Evolutionary conservation across 2,797 vertebrate genomes (phyloP).

Genomic region (Malurus leucopterus): DNA sequence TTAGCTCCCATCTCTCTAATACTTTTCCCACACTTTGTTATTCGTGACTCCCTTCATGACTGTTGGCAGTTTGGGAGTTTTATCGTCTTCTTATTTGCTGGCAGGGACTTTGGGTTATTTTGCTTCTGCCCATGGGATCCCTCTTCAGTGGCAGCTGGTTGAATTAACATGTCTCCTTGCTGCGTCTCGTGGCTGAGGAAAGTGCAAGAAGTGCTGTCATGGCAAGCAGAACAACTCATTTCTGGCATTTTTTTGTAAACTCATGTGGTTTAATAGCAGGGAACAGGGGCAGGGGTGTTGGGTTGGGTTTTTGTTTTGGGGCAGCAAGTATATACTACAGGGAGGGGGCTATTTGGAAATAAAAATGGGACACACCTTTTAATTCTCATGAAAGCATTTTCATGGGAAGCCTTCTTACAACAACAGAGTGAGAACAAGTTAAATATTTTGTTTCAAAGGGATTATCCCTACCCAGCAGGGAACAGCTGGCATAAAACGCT

Average conservation of each 20-base stretch:
- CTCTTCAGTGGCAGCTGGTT: background rate
- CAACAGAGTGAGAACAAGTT: constrained; percentile 47
- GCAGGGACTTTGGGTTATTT: background rate
- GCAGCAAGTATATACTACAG: background rate
- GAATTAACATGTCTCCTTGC: background rate
- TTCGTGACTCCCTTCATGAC: background rate
- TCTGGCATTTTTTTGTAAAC: background rate
- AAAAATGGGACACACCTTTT: constrained; percentile 19
- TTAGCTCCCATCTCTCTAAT: background rate
- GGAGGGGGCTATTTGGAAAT: background rate
- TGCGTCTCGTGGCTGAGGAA: background rate
- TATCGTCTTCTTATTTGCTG: background rate
- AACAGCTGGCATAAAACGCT: constrained; percentile 23
- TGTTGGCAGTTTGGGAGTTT: background rate
- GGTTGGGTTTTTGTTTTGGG: fast-evolving
- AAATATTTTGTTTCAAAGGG: constrained; percentile 58
- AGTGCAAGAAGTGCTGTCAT: background rate
- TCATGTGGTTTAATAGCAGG: background rate
- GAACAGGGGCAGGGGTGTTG: fast-evolving
- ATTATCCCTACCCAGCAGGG: constrained; percentile 51
- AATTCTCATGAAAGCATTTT: constrained; percentile 25
- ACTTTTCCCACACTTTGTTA: background rate
- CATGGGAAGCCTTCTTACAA: constrained; percentile 18
- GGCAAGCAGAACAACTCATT: background rate
- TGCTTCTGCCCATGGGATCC: background rate